Conservation (phyloP, 1,140 invertebrate species). For the Hydropsyche tenuis region DNA sequence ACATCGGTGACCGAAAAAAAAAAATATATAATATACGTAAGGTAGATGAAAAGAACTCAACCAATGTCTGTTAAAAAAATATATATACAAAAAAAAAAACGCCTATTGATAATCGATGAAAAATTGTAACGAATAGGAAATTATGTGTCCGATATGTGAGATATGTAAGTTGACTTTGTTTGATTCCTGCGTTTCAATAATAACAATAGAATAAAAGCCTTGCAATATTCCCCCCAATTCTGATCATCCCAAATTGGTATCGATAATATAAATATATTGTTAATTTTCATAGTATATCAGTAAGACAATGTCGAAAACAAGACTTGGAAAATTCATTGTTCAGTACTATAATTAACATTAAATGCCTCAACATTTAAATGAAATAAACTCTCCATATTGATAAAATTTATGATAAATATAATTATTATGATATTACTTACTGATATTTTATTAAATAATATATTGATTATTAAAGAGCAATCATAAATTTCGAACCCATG, state of each 20-base stretch:
- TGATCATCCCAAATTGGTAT: neutral
- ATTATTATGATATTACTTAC: no score
- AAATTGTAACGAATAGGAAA: slow-evolving; percentile 14
- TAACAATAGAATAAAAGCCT: neutral
- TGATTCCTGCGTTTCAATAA: neutral
- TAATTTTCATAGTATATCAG: no score
- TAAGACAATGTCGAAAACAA: no score
- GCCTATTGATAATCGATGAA: slow-evolving; percentile 3
- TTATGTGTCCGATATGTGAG: neutral
- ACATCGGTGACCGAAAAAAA: neutral
- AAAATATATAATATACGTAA: neutral
- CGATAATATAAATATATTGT: neutral
- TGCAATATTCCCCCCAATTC: slow-evolving; percentile 12
- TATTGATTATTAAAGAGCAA: no score
- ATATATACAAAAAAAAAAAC: neutral
- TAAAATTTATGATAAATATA: no score
- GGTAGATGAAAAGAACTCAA: slow-evolving; percentile 6
- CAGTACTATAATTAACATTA: no score
- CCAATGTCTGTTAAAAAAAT: neutral
- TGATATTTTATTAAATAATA: no score
- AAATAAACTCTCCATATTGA: neutral
- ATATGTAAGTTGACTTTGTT: neutral
- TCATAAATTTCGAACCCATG: slow-evolving; percentile 3
- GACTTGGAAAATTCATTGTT: no score
- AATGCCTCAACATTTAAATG: neutral